Conservation (phyloP, 1,140 invertebrate genomes). For the Aporrectodea caliginosa region DNA sequence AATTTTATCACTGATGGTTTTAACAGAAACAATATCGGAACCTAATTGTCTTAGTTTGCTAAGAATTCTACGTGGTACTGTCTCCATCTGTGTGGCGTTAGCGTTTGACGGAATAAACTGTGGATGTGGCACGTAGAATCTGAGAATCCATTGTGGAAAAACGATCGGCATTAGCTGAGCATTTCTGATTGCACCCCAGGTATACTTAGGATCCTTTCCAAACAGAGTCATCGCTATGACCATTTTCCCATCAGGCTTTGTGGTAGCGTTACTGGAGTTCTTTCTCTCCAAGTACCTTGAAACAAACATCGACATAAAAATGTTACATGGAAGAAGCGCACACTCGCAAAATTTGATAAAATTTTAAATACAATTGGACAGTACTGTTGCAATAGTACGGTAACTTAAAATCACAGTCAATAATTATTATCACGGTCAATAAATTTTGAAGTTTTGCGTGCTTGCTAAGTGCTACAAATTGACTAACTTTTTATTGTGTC, state of each 20-base stretch:
- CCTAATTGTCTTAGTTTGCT: not conserved
- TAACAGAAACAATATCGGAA: not conserved
- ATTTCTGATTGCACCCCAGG: conserved; percentile 30
- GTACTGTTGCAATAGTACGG: no score
- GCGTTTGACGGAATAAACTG: not conserved
- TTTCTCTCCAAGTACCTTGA: no score
- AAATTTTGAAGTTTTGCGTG: no score
- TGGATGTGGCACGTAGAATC: conserved; percentile 17
- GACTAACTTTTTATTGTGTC: no score
- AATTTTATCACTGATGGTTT: not conserved
- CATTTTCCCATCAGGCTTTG: conserved; percentile 18
- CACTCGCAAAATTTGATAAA: no score
- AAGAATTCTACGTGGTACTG: conserved; percentile 15
- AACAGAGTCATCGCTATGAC: conserved; percentile 31
- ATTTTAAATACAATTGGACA: no score
- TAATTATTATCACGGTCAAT: no score
- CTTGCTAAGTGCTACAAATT: no score
- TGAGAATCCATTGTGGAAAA: conserved; percentile 30
- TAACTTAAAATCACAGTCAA: no score
- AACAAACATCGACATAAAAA: no score
- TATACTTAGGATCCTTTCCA: conserved; percentile 16
- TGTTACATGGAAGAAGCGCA: no score
- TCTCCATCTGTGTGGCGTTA: not conserved
- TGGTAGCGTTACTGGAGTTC: no score
- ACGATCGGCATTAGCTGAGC: conserved; percentile 27